Base-by-base conservation (phyloP, 2,888 invertebrate species). In the Hypomecis atomaria region DNA sequence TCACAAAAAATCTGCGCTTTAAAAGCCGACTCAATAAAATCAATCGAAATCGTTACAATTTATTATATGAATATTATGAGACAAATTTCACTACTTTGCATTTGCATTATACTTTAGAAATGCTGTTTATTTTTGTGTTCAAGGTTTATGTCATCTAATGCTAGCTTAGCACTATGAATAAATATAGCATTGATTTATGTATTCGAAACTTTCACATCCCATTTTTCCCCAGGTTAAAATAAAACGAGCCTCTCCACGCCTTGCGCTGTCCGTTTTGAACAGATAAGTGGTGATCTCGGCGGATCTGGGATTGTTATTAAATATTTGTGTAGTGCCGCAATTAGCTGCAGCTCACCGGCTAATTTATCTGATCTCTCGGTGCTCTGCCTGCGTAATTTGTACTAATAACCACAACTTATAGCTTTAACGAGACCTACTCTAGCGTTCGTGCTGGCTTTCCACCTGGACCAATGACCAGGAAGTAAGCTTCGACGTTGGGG, bases 311-410 rank as follows among this genome's bases (percentile, higher is more conserved):
- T 91, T 91, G 89, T 92, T 91, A 92, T 92, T 92, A 92, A 92
- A 92, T 92, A 92, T 92, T 92, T 92, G 92, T 92, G 92, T 92
- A 88, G 91, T 86, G 84, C 82, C 83, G 84, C 90, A 89, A 92
- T 92, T 92, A 92, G 91, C 84, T 82, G 84, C 87, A 86, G 85
- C 89, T 86, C 87, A 84, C 82, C 78, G 82, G 86, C 88, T 91
- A 89, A 92, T 91, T 88, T 86, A 89, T 89, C 86, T 85, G 77
- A 71, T 72, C 69, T 68, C 70, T 68, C 64, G 64, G 61, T 56
- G 58, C 56, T 58, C 38, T 49, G 53, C 56, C 58, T 62, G 66
- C 62, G 71, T 67, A 67, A 71, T 71, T 69, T 69, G 66, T 66
- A 68, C 70, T 71, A 71, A 68, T 71, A 65, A 62, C 65, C 47